A percentile compares a stretch with the other conserved stretches of the same genome.
These are phyloP conservation scores for Ichneumoninae sp. DNA, from an alignment of 2,888 invertebrate genomes.

Conservation along the genomic window DNA sequence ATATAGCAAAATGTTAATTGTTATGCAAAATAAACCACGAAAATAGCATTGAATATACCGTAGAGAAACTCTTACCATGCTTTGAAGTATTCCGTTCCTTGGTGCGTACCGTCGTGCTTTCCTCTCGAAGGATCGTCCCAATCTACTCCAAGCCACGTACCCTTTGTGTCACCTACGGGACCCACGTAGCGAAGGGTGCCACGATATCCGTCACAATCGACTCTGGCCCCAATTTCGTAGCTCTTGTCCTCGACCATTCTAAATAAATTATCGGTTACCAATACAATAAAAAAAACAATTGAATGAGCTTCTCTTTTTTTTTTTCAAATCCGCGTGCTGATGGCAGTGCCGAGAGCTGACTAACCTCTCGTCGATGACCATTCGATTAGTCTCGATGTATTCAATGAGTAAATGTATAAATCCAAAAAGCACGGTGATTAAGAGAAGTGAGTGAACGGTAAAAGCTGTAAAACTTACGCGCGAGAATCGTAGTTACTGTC, in stretches of 20 bases:
- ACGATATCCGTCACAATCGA: conserved; percentile 84
- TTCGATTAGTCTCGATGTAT: conserved; percentile 11
- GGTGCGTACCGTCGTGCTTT: conserved; percentile 95
- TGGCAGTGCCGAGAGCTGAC: conserved; percentile 31
- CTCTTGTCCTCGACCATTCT: conserved; percentile 81
- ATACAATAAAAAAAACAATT: not conserved
- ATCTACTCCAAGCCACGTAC: conserved; percentile 96
- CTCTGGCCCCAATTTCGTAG: conserved; percentile 84
- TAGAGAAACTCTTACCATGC: conserved; percentile 85
- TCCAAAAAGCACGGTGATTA: not conserved
- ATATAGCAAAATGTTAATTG: not conserved
- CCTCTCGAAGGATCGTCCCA: conserved; percentile 97
- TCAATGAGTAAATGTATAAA: conserved; percentile 6
- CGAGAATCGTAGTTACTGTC: conserved; percentile 55
- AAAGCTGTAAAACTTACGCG: conserved; percentile 43
- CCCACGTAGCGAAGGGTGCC: conserved; percentile 86
- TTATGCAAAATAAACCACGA: not conserved
- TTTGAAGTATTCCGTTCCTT: conserved; percentile 93
- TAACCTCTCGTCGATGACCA: conserved; percentile 71
- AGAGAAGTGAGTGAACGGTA: not conserved
- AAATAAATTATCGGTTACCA: conserved; percentile 27
- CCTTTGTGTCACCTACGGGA: conserved; percentile 83
- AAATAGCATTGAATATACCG: not conserved
- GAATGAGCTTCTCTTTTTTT: not conserved
- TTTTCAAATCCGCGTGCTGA: not conserved